Evolutionary conservation across 2,113 vertebrate genomes (phyloP).

Genomic region (Mus pahari): DNA sequence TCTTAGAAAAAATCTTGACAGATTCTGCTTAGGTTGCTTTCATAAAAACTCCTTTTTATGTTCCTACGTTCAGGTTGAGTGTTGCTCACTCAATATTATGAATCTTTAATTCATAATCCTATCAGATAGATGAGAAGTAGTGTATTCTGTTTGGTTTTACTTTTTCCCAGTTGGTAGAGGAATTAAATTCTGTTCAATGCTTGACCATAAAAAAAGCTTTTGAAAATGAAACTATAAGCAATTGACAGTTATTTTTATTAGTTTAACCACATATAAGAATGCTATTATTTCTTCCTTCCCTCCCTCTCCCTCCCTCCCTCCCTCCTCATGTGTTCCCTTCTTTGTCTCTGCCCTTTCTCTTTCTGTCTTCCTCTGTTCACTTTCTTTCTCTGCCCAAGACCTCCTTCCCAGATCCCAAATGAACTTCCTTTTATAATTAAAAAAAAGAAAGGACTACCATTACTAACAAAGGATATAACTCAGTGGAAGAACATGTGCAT

Average conservation of each 20-base stretch:
- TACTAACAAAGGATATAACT: neutral
- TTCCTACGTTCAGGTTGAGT: neutral
- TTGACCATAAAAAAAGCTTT: slow-evolving; percentile 6
- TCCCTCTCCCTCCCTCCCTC: no score
- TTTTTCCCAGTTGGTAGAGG: slow-evolving; percentile 20
- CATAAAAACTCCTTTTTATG: neutral
- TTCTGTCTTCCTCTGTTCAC: no score
- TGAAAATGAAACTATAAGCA: slow-evolving; percentile 25
- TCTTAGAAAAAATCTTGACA: neutral
- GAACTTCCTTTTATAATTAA: no score
- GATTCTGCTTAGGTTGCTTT: neutral
- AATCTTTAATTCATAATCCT: slow-evolving; percentile 45
- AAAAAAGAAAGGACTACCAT: neutral
- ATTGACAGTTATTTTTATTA: slow-evolving; percentile 45
- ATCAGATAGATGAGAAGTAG: neutral
- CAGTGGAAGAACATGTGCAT: neutral
- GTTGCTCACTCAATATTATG: slow-evolving; percentile 3
- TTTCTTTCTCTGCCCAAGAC: no score
- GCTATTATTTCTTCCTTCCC: neutral
- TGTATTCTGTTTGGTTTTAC: neutral
- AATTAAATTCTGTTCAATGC: slow-evolving; percentile 45
- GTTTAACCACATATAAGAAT: slow-evolving; percentile 48
- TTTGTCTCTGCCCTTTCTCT: no score
- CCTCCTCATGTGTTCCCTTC: no score
- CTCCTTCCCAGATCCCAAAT: no score